A percentile compares a stretch with the other conserved stretches of the same genome.
Conservation (phyloP, 2,888 invertebrate genomes). For the Metalampra italica region DNA sequence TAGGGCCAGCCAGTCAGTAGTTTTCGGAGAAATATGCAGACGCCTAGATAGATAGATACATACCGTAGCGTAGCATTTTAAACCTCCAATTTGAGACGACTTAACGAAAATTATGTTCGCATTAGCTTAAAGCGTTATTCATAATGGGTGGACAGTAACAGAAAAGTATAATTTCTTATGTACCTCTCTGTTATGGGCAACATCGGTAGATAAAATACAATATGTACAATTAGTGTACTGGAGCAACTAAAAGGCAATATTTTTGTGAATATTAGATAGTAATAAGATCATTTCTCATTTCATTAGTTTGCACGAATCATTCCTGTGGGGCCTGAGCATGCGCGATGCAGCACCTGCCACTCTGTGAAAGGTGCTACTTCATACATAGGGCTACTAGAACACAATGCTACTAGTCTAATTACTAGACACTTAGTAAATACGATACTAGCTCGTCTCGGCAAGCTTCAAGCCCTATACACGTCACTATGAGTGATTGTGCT, state of each 20-base stretch:
- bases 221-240: not conserved
- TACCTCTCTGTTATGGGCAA: too few relatives aligned
- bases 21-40: too few relatives aligned
- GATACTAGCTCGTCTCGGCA: constrained; percentile 4
- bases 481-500: constrained; percentile 78
- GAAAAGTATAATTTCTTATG: too few relatives aligned
- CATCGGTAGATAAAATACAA: not conserved
- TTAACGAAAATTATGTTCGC: too few relatives aligned
- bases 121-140: too few relatives aligned
- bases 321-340: constrained; percentile 64
- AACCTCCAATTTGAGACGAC: too few relatives aligned
- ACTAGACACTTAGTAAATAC: not conserved
- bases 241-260: constrained; percentile 30
- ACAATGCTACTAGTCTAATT: not conserved
- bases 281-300: constrained; percentile 52
- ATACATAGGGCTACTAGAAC: not conserved
- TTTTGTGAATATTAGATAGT: constrained; percentile 37
- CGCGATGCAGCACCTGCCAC: constrained; percentile 24
- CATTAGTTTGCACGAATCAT: constrained; percentile 82
- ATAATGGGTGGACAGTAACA: too few relatives aligned
- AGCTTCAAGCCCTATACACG: constrained; percentile 50
- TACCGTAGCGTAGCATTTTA: too few relatives aligned
- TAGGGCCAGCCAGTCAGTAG: too few relatives aligned
- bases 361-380: too few relatives aligned
- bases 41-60: too few relatives aligned